Base-by-base conservation (phyloP, 2,797 vertebrate genomes). In the Orientallactaga sibirica region DNA sequence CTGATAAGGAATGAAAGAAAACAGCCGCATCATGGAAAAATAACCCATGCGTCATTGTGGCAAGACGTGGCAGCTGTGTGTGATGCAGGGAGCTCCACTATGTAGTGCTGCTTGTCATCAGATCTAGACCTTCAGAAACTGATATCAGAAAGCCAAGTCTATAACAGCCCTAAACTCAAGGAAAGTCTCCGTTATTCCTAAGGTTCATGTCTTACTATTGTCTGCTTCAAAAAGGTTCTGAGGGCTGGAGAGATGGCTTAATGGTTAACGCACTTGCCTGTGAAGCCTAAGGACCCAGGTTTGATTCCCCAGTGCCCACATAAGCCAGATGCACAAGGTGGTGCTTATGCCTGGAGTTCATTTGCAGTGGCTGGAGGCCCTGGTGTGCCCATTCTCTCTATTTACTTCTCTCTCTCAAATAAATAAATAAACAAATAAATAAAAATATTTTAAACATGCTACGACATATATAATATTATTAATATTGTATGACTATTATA, bases 1-100 rank as follows among this genome's bases (percentile, higher is more conserved):
- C 86, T 73, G 76, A 48, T 33, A 86, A 86, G 89, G 16, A 92
- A 74, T 75, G 66, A 93, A 83, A 92, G 67, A 67, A 94, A 95
- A 93, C 80, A 89, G 37, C 62, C 83, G 41, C 76, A 83, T 76
- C 82, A 94, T 79, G 78, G 83, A 64, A 91, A 92, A 93, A 61
- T 88, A 58, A 58, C 14, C 75, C 88, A 22, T 27, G n/a, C 78
- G 41, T 18, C 8, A 96, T 22, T 74, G 20, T 16, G 33, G n/a
- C 74, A 55, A 58, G 90, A 87, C 16, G 27, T 58, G 67, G 64
- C 61, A 90, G 78, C 68, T 73, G 75, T 66, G 14, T 86, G 73
- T 27, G 33, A 78, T 83, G 79, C 75, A 90, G 33, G 92, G 78
- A 52, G 33, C 4, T 64, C 92, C 62, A 27, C 41, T 5, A 5